Base-by-base conservation (phyloP, 1,140 invertebrate genomes). In the Drosophila asahinai region DNA sequence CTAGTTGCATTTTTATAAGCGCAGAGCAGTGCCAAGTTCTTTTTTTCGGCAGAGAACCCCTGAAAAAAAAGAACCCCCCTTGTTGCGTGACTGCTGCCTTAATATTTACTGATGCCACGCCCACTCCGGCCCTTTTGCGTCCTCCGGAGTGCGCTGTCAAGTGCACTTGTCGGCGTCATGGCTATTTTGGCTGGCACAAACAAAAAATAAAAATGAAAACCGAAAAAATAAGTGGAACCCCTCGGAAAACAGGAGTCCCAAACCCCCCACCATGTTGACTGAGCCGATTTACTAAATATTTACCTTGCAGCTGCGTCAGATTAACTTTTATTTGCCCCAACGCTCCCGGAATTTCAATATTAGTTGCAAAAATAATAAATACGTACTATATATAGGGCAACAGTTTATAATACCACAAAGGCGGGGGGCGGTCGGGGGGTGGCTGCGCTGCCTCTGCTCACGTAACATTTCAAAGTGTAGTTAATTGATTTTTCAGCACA, bases 401-500 rank as follows among this genome's bases (percentile, higher is more conserved):
- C 67, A 81, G 71, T 75, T 70, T 76, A 75, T 61, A 80, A 70
- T 67, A 36, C 68, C 67, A 60, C 45, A 60, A 63, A 71, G 40
- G 12, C 17, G 43, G 7, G 38, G 22, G 5, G 40, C 27, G 27
- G 27, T 6, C 6, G 5, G 43, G 6, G 42, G 38, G 11, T 15
- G 48, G 22, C 47, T 36, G 27, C 22, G 27, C 22, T 25, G 63
- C n/a, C 40, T 15, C 65, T 38, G 58, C 67, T 76, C 84, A 87
- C 86, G 86, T 90, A 90, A 81, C 86, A 82, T 80, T 90, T 84
- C 81, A 89, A 89, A 81, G 86, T 89, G 86, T 74, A 80, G 86
- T 90, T 89, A 89, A 90, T 90, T 90, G 86, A 90, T 90, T 90
- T 89, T 90, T 79, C 86, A 90, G 79, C 78, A 80, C 86, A 90